Percentiles rank a stretch among this genome's conserved stretches.
These are phyloP conservation scores for Nebria ingens DNA, from an alignment of 1,140 invertebrate species.

Conservation along the genomic window DNA sequence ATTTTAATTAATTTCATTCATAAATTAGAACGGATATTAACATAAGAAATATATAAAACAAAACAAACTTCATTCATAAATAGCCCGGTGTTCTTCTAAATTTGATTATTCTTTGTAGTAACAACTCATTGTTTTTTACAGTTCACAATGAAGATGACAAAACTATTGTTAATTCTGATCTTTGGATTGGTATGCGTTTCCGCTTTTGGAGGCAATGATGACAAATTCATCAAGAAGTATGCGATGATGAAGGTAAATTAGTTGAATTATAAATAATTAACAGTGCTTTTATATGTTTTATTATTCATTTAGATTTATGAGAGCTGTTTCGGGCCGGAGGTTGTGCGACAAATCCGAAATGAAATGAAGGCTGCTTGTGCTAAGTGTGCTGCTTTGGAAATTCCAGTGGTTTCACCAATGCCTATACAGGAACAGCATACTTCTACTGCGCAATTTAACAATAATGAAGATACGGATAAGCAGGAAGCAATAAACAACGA, in stretches of 20 bases:
- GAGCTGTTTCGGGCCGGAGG: constrained; percentile 52
- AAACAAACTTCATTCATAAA: no score
- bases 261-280: constrained; percentile 10
- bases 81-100: no score
- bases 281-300: constrained; percentile 3
- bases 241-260: constrained; percentile 53
- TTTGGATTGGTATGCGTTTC: constrained; percentile 23
- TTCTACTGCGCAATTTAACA: constrained; percentile 27
- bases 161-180: neutral
- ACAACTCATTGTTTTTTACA: no score
- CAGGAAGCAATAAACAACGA: constrained; percentile 24
- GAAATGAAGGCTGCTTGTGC: constrained; percentile 52
- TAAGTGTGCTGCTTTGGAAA: constrained; percentile 42
- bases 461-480: constrained; percentile 19
- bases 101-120: no score
- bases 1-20: no score
- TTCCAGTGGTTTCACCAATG: constrained; percentile 27
- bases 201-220: constrained; percentile 43
- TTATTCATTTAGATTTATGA: constrained; percentile 46
- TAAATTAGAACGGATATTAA: no score
- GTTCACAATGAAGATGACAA: no score
- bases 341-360: constrained; percentile 51
- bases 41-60: no score
- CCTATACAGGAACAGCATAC: constrained; percentile 34
- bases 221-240: constrained; percentile 53